A percentile compares a stretch with the other conserved stretches of the same genome.
Conservation (phyloP, 2,797 vertebrate species). For the Pterois miles region DNA sequence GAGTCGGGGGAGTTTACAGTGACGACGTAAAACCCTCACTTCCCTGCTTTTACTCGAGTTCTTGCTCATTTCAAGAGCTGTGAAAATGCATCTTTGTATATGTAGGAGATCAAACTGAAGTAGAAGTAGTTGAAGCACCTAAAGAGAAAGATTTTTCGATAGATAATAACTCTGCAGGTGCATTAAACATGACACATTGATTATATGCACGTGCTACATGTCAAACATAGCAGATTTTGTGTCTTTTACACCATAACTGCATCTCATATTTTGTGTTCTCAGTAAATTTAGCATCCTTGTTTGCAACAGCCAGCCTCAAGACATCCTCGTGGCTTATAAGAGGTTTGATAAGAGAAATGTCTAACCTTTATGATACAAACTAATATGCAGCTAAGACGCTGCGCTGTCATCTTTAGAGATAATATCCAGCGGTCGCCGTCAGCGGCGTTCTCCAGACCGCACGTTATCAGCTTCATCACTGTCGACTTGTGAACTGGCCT, state of each 20-base stretch:
- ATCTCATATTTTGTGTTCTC: background rate
- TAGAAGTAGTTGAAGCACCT: background rate
- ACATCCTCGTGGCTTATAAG: background rate
- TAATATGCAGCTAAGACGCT: conserved; percentile 1
- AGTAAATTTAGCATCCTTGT: background rate
- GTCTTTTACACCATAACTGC: too few species aligned
- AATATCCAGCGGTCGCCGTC: background rate
- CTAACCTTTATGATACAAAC: background rate
- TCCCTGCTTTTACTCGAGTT: background rate
- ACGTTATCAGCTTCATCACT: conserved; percentile 44
- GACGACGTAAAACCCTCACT: background rate
- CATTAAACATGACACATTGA: too few species aligned
- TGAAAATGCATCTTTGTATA: background rate
- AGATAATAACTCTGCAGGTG: background rate
- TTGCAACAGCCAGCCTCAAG: background rate
- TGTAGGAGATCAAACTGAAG: background rate
- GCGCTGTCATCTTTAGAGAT: conserved; percentile 11
- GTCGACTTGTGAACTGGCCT: conserved; percentile 56
- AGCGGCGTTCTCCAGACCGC: background rate
- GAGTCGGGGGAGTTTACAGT: too few species aligned
- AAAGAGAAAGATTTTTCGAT: background rate
- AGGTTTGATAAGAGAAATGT: background rate
- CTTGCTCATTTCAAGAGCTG: background rate
- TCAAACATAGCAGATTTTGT: too few species aligned
- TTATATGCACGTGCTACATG: too few species aligned